Evolutionary conservation across 2,888 invertebrate genomes (phyloP).

Genomic region (Eristalis arbustorum): DNA sequence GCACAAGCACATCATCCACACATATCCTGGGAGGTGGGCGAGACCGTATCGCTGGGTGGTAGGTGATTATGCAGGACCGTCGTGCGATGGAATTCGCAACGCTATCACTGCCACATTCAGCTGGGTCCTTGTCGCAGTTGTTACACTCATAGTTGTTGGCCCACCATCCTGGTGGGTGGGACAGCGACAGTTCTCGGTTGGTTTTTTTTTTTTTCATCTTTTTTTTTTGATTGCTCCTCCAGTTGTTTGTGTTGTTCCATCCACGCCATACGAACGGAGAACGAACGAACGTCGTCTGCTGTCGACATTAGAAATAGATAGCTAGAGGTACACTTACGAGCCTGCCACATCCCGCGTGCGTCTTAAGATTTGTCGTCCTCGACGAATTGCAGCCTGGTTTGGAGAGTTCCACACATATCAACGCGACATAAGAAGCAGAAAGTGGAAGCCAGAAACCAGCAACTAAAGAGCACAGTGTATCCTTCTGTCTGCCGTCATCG

Average conservation of each 20-base stretch:
- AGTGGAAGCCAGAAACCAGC: background rate
- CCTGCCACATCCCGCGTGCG: constrained; percentile 17
- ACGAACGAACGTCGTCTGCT: constrained; percentile 41
- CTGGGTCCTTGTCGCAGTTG: constrained; percentile 66
- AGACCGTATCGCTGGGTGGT: constrained; percentile 20
- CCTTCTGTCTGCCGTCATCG: constrained; percentile 18
- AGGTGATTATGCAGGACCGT: constrained; percentile 58
- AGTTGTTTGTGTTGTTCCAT: background rate
- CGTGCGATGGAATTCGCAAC: constrained; percentile 66
- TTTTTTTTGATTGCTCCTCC: constrained; percentile 19
- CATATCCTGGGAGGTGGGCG: constrained; percentile 4
- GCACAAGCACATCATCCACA: constrained; percentile 59
- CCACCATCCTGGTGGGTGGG: constrained; percentile 42
- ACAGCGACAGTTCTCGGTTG: constrained; percentile 35
- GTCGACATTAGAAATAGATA: constrained; percentile 69
- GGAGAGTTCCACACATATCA: constrained; percentile 48
- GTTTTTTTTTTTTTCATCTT: background rate
- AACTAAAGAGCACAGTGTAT: constrained; percentile 29
- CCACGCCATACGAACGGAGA: constrained; percentile 3
- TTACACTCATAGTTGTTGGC: constrained; percentile 53
- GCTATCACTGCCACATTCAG: constrained; percentile 68
- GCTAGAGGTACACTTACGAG: constrained; percentile 55
- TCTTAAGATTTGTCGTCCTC: constrained; percentile 64
- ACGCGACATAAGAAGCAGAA: constrained; percentile 61
- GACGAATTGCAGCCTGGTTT: constrained; percentile 63